Conservation (phyloP, 2,888 invertebrate species). For the Patella depressa region DNA sequence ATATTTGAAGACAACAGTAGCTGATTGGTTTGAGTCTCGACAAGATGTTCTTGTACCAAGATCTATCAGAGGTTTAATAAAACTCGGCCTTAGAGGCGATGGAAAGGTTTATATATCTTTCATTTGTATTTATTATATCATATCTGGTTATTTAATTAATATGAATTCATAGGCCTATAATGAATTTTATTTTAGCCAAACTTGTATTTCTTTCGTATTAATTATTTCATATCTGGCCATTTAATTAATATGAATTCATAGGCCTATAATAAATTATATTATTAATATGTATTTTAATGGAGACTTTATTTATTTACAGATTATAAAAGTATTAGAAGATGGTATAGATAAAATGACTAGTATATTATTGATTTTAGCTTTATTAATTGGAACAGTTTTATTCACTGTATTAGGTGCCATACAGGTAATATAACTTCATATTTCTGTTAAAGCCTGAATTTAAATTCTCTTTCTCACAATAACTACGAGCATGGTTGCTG, state of each 20-base stretch:
- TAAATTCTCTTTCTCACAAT: no score
- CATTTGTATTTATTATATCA: neutral
- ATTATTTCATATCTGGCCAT: neutral
- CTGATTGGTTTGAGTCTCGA: slow-evolving; percentile 78
- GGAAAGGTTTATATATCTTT: slow-evolving; percentile 58
- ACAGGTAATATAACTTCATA: slow-evolving; percentile 76
- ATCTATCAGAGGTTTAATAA: slow-evolving; percentile 83
- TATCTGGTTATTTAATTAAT: neutral
- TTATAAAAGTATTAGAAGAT: slow-evolving; percentile 63
- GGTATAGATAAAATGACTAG: slow-evolving; percentile 87
- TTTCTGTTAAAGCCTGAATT: no score
- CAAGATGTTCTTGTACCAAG: slow-evolving; percentile 77
- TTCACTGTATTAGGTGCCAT: slow-evolving; percentile 86
- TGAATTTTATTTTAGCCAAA: neutral
- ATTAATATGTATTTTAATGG: neutral
- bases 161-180: neutral
- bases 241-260: neutral
- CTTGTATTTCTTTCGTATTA: no score
- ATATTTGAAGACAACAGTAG: slow-evolving; percentile 45
- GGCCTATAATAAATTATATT: neutral
- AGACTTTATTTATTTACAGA: slow-evolving; percentile 51
- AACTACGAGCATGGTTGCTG: no score
- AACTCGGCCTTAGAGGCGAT: slow-evolving; percentile 75
- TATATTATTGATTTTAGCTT: slow-evolving; percentile 86
- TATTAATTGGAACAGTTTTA: slow-evolving; percentile 84